A percentile compares a stretch with the other conserved stretches of the same genome.
Conservation (phyloP, 2,888 invertebrate species). For the Stegophylla sp. region DNA sequence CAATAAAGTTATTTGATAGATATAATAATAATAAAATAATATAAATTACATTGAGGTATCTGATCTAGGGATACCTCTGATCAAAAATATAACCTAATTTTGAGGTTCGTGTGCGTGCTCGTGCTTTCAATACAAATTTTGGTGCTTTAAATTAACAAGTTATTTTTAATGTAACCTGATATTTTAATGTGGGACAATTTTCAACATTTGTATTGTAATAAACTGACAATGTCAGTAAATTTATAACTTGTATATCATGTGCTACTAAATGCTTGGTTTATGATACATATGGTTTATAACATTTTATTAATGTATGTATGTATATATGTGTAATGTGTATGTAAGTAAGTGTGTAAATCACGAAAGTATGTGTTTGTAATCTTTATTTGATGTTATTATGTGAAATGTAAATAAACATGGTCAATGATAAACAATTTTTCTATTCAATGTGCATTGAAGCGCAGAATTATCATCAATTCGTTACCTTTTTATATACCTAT, state of each 20-base stretch:
- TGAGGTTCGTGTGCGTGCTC: neutral
- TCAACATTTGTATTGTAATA: neutral
- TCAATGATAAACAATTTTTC: neutral
- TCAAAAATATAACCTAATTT: neutral
- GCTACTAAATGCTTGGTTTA: neutral
- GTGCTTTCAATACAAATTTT: neutral
- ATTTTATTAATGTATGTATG: neutral
- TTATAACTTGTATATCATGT: neutral
- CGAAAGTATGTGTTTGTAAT: neutral
- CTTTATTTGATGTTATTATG: neutral
- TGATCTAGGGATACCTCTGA: neutral
- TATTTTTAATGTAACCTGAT: neutral
- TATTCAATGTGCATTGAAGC: neutral
- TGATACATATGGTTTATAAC: constrained; percentile 1
- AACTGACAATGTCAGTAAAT: neutral
- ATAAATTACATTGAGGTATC: neutral
- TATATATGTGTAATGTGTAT: neutral
- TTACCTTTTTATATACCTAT: constrained; percentile 2
- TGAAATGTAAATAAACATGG: neutral
- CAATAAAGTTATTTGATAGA: neutral
- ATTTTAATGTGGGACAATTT: neutral
- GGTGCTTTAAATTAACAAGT: constrained; percentile 5
- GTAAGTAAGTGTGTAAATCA: neutral
- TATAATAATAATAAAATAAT: neutral
- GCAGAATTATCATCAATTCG: neutral